Percentiles rank a stretch among this genome's conserved stretches.
phyloP scores from a whole-genome alignment of 2,797 vertebrate genomes.

The Myiotriccus ornatus region DNA sequence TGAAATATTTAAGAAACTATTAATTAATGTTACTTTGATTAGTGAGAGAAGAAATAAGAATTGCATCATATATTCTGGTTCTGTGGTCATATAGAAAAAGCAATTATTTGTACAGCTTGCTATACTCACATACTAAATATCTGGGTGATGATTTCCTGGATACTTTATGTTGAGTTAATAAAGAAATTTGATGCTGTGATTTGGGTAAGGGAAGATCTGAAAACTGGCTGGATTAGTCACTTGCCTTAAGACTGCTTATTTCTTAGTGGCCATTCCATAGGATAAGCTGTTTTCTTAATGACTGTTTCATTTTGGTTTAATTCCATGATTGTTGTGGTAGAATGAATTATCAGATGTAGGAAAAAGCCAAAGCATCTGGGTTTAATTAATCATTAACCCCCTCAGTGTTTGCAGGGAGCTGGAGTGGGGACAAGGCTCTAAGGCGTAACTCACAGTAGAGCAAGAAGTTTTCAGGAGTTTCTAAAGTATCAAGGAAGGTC shows the following conservation, averaged over 20 bases:
- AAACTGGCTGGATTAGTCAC: neutral
- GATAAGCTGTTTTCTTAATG: neutral
- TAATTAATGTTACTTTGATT: neutral
- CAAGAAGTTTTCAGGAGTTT: neutral
- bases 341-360: neutral
- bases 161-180: constrained; percentile 13
- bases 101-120: neutral
- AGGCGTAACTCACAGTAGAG: neutral
- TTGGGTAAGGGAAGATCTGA: neutral
- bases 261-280: neutral
- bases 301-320: constrained; percentile 5
- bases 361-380: neutral
- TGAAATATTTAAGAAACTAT: neutral
- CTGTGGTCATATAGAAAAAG: neutral
- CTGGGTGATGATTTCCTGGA: constrained; percentile 28
- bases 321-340: neutral
- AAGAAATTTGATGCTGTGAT: neutral
- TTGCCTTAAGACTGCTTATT: neutral
- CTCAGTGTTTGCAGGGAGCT: neutral
- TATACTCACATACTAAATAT: constrained; percentile 9
- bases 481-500: neutral
- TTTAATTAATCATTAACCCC: neutral
- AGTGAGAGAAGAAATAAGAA: neutral
- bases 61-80: neutral
- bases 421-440: neutral